These are phyloP conservation scores for Synergus japonicus DNA, from an alignment of 2,888 invertebrate species.

Conservation along the genomic window DNA sequence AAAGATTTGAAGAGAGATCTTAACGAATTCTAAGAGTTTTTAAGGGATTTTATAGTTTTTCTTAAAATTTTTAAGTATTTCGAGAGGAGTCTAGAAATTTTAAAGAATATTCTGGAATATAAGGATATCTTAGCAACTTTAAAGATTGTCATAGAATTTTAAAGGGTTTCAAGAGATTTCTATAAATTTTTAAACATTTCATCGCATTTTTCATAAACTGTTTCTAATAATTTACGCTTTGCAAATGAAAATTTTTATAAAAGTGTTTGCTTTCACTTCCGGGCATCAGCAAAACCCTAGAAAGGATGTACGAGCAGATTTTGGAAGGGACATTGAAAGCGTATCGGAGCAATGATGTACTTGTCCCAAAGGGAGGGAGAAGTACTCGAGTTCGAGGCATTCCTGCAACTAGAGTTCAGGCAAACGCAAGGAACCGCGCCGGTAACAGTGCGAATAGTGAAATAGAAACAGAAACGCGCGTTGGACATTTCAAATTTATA, in stretches of 20 bases:
- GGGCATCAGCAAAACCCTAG: slow-evolving; percentile 5
- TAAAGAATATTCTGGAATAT: too few species aligned
- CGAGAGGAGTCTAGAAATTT: too few species aligned
- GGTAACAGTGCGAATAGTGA: slow-evolving; percentile 57
- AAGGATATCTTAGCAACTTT: too few species aligned
- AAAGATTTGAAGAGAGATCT: too few species aligned
- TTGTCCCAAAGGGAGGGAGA: slow-evolving; percentile 53
- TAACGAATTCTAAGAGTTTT: too few species aligned
- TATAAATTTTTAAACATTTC: too few species aligned
- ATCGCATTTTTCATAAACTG: too few species aligned
- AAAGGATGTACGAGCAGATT: slow-evolving; percentile 22
- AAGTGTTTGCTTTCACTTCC: slow-evolving; percentile 42
- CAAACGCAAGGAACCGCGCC: slow-evolving; percentile 55
- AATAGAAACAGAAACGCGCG: slow-evolving; percentile 54
- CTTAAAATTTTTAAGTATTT: too few species aligned
- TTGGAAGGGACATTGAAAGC: slow-evolving; percentile 35
- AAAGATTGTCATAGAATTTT: too few species aligned
- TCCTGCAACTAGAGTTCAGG: slow-evolving; percentile 48
- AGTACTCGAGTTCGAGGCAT: slow-evolving; percentile 43
- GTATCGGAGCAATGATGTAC: slow-evolving; percentile 31
- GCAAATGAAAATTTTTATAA: slow-evolving; percentile 2
- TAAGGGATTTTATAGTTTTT: too few species aligned
- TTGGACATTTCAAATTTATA: slow-evolving; percentile 44
- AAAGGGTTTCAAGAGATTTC: too few species aligned
- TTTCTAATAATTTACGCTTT: neutral